These are phyloP conservation scores for Drosophila sturtevanti DNA, from an alignment of 1,140 invertebrate species.

Conservation along the genomic window DNA sequence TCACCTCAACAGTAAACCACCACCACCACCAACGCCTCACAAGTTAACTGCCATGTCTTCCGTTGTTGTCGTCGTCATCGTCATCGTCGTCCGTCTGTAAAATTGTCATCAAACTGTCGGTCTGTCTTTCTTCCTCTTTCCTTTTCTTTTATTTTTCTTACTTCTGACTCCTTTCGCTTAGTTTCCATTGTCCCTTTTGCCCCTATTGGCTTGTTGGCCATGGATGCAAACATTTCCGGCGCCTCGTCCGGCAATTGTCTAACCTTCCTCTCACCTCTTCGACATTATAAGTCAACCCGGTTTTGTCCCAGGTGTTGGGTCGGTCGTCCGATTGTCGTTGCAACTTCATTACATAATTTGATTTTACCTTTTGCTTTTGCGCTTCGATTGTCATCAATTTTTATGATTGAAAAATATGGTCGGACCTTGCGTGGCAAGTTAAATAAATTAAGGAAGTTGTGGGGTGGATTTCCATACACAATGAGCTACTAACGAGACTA, in stretches of 20 bases:
- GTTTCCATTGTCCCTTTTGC: constrained; percentile 12
- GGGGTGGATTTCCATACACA: background rate
- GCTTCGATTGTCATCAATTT: constrained; percentile 44
- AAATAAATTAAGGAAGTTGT: background rate
- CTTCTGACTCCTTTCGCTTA: constrained; percentile 16
- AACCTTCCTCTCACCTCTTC: constrained; percentile 8
- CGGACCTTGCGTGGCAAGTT: background rate
- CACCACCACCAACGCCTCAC: constrained; percentile 21
- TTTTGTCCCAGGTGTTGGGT: constrained; percentile 54
- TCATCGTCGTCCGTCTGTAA: constrained; percentile 20
- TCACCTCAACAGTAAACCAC: constrained; percentile 1
- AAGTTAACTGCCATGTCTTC: constrained; percentile 56
- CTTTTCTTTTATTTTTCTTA: no score
- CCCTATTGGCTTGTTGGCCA: constrained; percentile 17
- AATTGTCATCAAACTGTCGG: constrained; percentile 24
- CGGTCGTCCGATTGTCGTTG: constrained; percentile 1
- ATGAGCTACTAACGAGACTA: background rate
- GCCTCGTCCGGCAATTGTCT: constrained; percentile 34
- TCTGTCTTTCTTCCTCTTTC: background rate
- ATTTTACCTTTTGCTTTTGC: constrained; percentile 18
- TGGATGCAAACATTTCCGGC: constrained; percentile 55
- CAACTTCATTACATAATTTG: constrained; percentile 42
- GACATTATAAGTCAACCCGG: constrained; percentile 28
- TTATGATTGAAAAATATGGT: constrained; percentile 16
- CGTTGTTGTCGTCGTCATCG: constrained; percentile 10